Base-by-base conservation (phyloP, 2,888 invertebrate species). In the Pediacus dermestoides region DNA sequence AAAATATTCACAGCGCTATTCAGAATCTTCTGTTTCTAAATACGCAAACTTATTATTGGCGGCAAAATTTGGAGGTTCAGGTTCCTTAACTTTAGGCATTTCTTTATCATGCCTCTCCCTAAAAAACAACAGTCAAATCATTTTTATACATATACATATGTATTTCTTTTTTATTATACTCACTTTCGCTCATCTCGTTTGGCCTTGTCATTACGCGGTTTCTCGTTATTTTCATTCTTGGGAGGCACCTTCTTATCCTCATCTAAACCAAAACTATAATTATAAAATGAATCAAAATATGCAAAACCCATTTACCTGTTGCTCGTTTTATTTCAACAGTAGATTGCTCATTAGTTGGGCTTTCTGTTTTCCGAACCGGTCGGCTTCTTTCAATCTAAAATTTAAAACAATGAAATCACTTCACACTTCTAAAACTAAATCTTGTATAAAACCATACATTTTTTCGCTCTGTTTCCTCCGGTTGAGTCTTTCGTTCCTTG, bases 1-100 rank as follows among this genome's bases (percentile, higher is more conserved):
- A n/a, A n/a, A n/a, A n/a, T n/a, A n/a, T n/a, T n/a, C n/a, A n/a
- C n/a, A n/a, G n/a, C n/a, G 45, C 45, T 52, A 55, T 39, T 55
- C 57, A 30, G 54, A 57, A 23, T 23, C 81, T 56, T 79, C 82
- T 64, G 80, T 80, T 61, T 81, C 80, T 61, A 82, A 72, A 71
- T 79, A 79, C 68, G 77, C 75, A 76, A 82, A 88, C 75, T 85
- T 85, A 68, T 87, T 88, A 62, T 81, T 79, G 62, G 79, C 81
- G 66, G 81, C 79, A 62, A 85, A 82, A 71, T 82, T 82, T 79
- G 85, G 84, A 68, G 81, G 78, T 64, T 82, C 80, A 50, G 80
- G 79, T 66, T 84, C 82, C 63, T 80, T 80, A 58, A 82, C 70
- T 69, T 85, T 85, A 61, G 86, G 85, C 80, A 86, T 75, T 53